phyloP scores from a whole-genome alignment of 2,797 vertebrate species.

The Falco rusticolus region DNA sequence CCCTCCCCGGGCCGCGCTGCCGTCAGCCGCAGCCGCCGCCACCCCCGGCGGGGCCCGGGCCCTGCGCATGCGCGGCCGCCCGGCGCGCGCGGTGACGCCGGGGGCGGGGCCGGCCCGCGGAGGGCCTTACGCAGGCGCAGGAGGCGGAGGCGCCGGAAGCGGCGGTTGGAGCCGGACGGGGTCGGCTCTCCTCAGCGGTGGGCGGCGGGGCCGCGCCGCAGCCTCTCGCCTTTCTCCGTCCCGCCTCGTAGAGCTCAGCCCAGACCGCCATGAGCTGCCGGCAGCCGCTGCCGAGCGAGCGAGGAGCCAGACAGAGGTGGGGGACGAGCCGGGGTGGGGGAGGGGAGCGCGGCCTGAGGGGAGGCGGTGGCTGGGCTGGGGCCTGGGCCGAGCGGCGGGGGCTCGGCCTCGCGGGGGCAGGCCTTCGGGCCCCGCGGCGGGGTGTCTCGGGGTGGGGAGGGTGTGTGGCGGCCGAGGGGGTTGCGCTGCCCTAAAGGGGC shows the following conservation, averaged over 20 bases:
- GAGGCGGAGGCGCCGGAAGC: too few relatives aligned
- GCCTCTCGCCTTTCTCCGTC: neutral
- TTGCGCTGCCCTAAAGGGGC: neutral
- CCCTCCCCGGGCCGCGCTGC: too few relatives aligned
- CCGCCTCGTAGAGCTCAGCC: neutral
- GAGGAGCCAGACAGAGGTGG: constrained; percentile 44
- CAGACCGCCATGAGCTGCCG: constrained; percentile 47
- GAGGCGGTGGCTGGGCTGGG: neutral
- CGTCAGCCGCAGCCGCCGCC: too few relatives aligned
- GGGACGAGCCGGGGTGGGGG: neutral
- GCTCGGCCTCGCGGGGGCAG: neutral
- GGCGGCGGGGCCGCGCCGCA: neutral
- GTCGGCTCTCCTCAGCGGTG: neutral
- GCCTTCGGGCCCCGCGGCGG: neutral
- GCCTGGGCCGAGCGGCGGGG: too few relatives aligned
- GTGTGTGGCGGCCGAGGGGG: too few relatives aligned
- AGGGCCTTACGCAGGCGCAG: too few relatives aligned
- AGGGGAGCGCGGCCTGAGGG: neutral
- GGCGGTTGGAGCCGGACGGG: neutral
- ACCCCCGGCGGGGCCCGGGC: too few relatives aligned
- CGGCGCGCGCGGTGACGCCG: too few relatives aligned
- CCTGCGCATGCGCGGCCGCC: too few relatives aligned
- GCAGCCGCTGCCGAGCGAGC: constrained; percentile 60
- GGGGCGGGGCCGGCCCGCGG: too few relatives aligned
- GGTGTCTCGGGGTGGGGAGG: neutral